These are phyloP conservation scores for Alligator mississippiensis DNA, from an alignment of 2,113 vertebrate genomes.

Conservation along the genomic window DNA sequence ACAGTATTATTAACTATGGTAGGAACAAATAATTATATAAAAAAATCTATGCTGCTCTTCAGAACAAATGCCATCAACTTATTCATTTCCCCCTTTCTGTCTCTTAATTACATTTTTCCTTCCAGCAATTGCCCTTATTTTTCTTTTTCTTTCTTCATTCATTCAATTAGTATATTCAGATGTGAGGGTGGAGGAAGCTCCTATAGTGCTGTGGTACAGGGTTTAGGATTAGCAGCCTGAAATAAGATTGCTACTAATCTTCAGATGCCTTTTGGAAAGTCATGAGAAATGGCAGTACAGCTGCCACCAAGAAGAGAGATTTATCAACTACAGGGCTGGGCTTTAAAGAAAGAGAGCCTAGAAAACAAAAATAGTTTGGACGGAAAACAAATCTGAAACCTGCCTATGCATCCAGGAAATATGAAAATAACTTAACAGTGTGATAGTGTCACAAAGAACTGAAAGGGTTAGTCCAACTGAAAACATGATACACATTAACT, in stretches of 20 bases:
- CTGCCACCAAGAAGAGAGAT: conserved; percentile 16
- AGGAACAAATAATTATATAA: background rate
- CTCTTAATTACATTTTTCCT: background rate
- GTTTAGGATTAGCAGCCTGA: conserved; percentile 42
- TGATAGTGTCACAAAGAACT: background rate
- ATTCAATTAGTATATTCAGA: background rate
- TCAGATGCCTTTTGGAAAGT: conserved; percentile 53
- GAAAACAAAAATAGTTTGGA: background rate
- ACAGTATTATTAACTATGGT: background rate
- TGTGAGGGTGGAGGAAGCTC: background rate
- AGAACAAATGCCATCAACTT: background rate
- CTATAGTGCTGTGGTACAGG: background rate
- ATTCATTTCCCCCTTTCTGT: background rate
- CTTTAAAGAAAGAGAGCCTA: background rate
- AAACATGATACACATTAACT: conserved; percentile 8
- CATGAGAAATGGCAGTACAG: conserved; percentile 47
- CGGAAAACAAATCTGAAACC: background rate
- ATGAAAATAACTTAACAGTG: background rate
- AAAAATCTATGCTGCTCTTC: no score
- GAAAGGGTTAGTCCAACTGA: background rate
- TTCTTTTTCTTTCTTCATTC: background rate
- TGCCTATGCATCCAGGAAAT: background rate
- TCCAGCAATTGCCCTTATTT: background rate
- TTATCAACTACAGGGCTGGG: background rate
- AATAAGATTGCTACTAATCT: conserved; percentile 66